phyloP scores from a whole-genome alignment of 2,797 vertebrate species.

The Sitta carolinensis region DNA sequence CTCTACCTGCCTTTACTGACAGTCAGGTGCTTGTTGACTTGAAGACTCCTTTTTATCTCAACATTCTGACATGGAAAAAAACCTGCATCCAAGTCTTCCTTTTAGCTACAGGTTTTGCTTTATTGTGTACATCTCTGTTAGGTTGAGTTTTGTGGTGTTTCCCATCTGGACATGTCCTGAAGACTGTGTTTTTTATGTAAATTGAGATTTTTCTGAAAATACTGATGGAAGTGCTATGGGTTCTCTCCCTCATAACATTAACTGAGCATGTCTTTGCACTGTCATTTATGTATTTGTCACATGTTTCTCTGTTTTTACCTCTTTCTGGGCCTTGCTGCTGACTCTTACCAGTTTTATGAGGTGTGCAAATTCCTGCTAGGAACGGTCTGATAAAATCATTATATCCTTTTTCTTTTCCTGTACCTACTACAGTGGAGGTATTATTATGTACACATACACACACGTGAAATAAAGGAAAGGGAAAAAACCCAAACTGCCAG shows the following conservation, averaged over 20 bases:
- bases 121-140: neutral
- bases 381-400: neutral
- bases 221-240: neutral
- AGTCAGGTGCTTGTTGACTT: neutral
- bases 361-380: neutral
- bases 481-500: fast-evolving
- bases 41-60: neutral
- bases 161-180: neutral
- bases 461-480: neutral
- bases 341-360: neutral
- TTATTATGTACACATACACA: neutral
- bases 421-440: neutral
- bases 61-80: neutral
- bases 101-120: neutral
- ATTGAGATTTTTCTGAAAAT: neutral
- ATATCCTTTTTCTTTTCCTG: neutral
- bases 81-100: neutral
- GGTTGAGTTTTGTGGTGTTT: neutral
- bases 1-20: neutral
- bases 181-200: neutral
- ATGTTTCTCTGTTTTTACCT: neutral
- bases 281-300: neutral
- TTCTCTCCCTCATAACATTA: neutral
- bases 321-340: neutral
- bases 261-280: neutral